Evolutionary conservation across 2,888 invertebrate species (phyloP).

Genomic region (Pimpla rufipes): DNA sequence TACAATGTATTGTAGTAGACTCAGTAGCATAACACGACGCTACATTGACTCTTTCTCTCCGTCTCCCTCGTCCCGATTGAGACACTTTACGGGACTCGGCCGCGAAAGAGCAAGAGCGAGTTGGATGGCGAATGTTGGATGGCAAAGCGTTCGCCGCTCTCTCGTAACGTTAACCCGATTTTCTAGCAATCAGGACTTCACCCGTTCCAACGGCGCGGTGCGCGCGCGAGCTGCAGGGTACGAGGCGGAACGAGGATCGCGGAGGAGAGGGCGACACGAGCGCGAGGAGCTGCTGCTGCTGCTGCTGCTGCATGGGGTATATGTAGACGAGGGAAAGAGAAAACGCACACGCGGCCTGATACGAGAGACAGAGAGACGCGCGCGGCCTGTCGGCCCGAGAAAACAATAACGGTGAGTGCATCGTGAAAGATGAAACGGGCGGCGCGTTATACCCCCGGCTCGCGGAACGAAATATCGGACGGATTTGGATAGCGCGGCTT

Average conservation of each 20-base stretch:
- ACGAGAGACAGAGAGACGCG: slow-evolving; percentile 35
- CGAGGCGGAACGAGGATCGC: slow-evolving; percentile 28
- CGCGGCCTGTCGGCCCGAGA: slow-evolving; percentile 37
- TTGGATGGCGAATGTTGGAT: slow-evolving; percentile 18
- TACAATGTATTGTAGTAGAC: not conserved
- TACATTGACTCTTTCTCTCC: not conserved
- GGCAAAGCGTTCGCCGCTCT: slow-evolving; percentile 18
- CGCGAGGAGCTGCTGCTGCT: slow-evolving; percentile 2
- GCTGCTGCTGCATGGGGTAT: no score
- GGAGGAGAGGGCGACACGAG: slow-evolving; percentile 48
- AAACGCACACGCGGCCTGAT: not conserved
- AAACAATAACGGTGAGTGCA: slow-evolving; percentile 68
- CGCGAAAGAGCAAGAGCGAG: slow-evolving; percentile 21
- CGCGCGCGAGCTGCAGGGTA: slow-evolving; percentile 38
- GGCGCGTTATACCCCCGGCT: slow-evolving; percentile 51
- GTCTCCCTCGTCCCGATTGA: slow-evolving; percentile 12
- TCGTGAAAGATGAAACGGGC: slow-evolving; percentile 67
- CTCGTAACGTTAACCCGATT: slow-evolving; percentile 73
- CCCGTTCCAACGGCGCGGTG: slow-evolving; percentile 56
- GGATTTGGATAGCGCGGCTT: slow-evolving; percentile 55
- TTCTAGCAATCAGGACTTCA: slow-evolving; percentile 73
- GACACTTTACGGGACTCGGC: slow-evolving; percentile 28
- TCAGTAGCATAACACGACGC: not conserved
- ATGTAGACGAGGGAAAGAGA: slow-evolving; percentile 5
- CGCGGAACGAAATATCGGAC: slow-evolving; percentile 56